Evolutionary conservation across 2,888 invertebrate species (phyloP).

Genomic region (Orchesella flavescens): DNA sequence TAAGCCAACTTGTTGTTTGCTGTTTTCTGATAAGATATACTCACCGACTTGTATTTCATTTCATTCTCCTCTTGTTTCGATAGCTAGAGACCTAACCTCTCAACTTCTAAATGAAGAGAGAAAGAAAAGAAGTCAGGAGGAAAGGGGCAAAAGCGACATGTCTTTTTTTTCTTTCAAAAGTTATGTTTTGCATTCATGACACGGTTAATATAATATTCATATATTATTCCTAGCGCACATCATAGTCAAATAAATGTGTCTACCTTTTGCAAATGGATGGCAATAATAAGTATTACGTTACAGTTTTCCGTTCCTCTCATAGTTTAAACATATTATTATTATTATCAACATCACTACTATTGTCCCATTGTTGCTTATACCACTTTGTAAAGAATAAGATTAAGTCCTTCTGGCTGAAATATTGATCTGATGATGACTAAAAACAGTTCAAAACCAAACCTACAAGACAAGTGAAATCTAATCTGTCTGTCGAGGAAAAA

Average conservation of each 20-base stretch:
- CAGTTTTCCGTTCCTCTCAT: constrained; percentile 23
- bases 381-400: constrained; percentile 39
- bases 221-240: not conserved
- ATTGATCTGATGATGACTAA: constrained; percentile 29
- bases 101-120: not conserved
- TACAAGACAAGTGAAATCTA: constrained; percentile 51
- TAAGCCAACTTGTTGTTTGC: constrained; percentile 54
- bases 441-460: not conserved
- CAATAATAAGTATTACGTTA: constrained; percentile 40
- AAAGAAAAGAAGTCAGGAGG: not conserved
- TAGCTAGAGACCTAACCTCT: too few species aligned
- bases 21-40: constrained; percentile 46
- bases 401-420: constrained; percentile 42
- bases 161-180: too few species aligned
- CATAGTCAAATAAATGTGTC: constrained; percentile 3
- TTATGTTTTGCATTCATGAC: too few species aligned
- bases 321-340: too few species aligned
- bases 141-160: too few species aligned
- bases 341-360: constrained; percentile 51
- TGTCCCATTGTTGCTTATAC: constrained; percentile 53
- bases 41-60: not conserved
- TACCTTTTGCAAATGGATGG: constrained; percentile 2
- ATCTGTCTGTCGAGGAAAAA: constrained; percentile 1
- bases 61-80: not conserved
- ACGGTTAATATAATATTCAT: too few species aligned